Evolutionary conservation across 2,113 vertebrate species (phyloP), one percentile per base, ranked within the genome.

Genomic region (Clupea harengus): DNA sequence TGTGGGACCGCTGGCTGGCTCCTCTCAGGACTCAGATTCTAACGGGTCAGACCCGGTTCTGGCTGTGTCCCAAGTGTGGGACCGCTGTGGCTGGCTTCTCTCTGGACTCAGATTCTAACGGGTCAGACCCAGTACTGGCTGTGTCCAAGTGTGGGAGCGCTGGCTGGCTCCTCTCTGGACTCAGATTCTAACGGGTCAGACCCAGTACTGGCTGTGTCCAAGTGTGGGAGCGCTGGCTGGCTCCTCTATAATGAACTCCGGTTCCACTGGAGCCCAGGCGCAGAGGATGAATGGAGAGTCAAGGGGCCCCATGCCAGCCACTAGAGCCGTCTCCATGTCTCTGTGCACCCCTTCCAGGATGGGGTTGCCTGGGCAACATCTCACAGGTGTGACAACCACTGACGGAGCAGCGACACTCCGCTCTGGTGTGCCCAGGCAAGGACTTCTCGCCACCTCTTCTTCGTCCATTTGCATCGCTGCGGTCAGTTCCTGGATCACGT

Each of bases 61-160:
- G 39, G 39, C 39, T 39, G 39, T 39, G 39, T 39, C 39, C 39
- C 39, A 39, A 39, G 39, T 1, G 39, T 39, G 39, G 39, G 1
- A 39, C 1, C 39, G 2, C 39, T 39, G 39, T 39, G 39, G 39
- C 39, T 39, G 39, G 1, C 39, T 39, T 2, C 39, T 39, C 39
- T 39, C 15, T 57, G 54, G 4, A 20, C 57, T 28, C 5, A 6
- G 64, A 6, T 25, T 28, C 22, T 67, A 17, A 0, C 22, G 11
- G 45, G 83, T 95, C 94, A 98, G 13, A 99, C 97, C 96, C 97
- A 98, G 47, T 96, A 97, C 11, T 39, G 2, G 39, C n/a, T n/a
- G n/a, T n/a, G n/a, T n/a, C n/a, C n/a, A n/a, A n/a, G n/a, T n/a
- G n/a, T n/a, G n/a, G n/a, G n/a, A n/a, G n/a, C n/a, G n/a, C 11